Conservation (phyloP, 2,888 invertebrate genomes). For the Acronicta aceris region DNA sequence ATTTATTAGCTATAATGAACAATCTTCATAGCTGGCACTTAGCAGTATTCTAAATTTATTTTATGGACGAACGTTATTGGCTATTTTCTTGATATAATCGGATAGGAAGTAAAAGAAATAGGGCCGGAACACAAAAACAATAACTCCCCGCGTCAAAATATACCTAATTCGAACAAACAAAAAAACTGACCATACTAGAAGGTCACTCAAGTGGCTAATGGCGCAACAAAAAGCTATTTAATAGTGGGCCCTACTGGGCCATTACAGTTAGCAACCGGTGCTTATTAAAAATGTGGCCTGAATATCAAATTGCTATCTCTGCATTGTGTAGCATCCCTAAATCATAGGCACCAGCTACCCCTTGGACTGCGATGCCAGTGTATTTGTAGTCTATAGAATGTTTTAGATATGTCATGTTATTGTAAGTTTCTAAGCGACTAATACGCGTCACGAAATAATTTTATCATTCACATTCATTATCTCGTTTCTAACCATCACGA, state of each 20-base stretch:
- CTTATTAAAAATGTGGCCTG: slow-evolving; percentile 90
- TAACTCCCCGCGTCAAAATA: slow-evolving; percentile 18
- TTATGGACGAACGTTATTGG: no score
- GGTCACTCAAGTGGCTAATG: slow-evolving; percentile 71
- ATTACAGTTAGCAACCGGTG: slow-evolving; percentile 73
- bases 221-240: slow-evolving; percentile 82
- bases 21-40: no score
- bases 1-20: no score
- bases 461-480: no score
- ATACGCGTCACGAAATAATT: no score
- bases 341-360: slow-evolving; percentile 68
- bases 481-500: no score
- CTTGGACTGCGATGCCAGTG: slow-evolving; percentile 62
- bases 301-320: slow-evolving; percentile 89
- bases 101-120: background rate
- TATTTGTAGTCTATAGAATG: slow-evolving; percentile 28
- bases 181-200: slow-evolving; percentile 64
- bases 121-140: slow-evolving; percentile 1
- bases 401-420: slow-evolving; percentile 40
- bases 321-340: slow-evolving; percentile 81
- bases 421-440: no score
- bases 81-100: background rate
- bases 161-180: slow-evolving; percentile 44
- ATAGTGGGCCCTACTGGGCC: slow-evolving; percentile 79
- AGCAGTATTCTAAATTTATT: no score